Percentiles rank a stretch among this genome's conserved stretches.
These are phyloP conservation scores for Coendou prehensilis DNA, from an alignment of 2,797 vertebrate species.

Conservation along the genomic window DNA sequence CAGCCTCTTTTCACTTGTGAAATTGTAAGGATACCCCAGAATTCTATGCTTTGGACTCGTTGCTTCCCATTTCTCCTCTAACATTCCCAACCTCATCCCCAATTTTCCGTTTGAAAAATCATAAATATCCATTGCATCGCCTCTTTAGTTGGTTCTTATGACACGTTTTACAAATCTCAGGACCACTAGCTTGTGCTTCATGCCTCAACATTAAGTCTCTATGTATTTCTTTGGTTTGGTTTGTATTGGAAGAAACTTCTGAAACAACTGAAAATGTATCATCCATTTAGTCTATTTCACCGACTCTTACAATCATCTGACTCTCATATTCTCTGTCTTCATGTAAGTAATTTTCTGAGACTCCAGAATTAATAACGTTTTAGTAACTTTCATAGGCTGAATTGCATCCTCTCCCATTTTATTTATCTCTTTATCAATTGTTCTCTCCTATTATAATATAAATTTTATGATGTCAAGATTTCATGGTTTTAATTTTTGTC, in stretches of 20 bases:
- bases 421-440: neutral
- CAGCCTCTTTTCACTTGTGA: neutral
- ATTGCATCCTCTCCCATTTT: neutral
- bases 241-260: neutral
- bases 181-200: neutral
- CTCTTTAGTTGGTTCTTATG: neutral
- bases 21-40: neutral
- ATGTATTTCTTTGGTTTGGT: neutral
- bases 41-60: neutral
- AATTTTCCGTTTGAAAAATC: neutral
- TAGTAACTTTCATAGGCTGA: neutral
- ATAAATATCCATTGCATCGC: neutral
- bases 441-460: neutral
- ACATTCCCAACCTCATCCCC: neutral
- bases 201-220: neutral
- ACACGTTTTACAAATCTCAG: neutral
- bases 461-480: neutral
- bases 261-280: neutral
- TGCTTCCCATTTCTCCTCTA: rapidly evolving
- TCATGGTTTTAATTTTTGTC: neutral
- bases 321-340: neutral
- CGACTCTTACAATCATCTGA: neutral
- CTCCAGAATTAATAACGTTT: neutral
- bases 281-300: neutral
- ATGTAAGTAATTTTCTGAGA: neutral